phyloP scores from a whole-genome alignment of 2,888 invertebrate genomes.

The Girardia tigrina region DNA sequence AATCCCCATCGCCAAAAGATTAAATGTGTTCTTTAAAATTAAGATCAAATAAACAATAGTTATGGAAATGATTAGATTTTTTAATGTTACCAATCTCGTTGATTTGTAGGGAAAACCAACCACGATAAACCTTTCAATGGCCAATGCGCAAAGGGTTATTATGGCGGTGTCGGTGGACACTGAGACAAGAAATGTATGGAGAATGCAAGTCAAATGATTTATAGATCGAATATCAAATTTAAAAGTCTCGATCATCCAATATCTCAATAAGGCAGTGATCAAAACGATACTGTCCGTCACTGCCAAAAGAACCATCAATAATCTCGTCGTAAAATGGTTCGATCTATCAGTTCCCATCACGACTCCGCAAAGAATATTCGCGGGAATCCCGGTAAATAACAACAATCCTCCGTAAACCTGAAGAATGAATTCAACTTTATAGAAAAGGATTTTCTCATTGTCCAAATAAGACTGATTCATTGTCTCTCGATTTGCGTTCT shows the following conservation, averaged over 20 bases:
- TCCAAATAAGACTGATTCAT: background rate
- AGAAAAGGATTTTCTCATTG: constrained; percentile 24
- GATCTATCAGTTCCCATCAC: constrained; percentile 34
- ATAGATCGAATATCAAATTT: constrained; percentile 28
- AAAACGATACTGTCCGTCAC: constrained; percentile 34
- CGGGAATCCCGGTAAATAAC: constrained; percentile 33
- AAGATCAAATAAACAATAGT: background rate
- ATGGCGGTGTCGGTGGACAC: constrained; percentile 33
- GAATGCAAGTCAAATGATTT: constrained; percentile 26
- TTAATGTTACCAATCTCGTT: constrained; percentile 17
- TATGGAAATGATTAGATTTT: constrained; percentile 2
- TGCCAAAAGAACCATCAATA: constrained; percentile 36
- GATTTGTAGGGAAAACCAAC: constrained; percentile 36
- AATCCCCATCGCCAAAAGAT: constrained; percentile 8
- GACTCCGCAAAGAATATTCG: constrained; percentile 34
- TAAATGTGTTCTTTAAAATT: constrained; percentile 25
- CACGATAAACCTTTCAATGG: constrained; percentile 36
- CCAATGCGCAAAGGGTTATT: constrained; percentile 32
- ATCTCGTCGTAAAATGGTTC: constrained; percentile 34
- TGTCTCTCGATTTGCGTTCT: too few species aligned
- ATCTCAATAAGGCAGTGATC: constrained; percentile 31
- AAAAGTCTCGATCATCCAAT: constrained; percentile 36
- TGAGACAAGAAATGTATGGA: constrained; percentile 31
- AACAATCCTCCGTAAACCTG: constrained; percentile 32
- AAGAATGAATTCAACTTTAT: background rate